Base-by-base conservation (phyloP, 2,797 vertebrate genomes). In the Esox lucius region DNA sequence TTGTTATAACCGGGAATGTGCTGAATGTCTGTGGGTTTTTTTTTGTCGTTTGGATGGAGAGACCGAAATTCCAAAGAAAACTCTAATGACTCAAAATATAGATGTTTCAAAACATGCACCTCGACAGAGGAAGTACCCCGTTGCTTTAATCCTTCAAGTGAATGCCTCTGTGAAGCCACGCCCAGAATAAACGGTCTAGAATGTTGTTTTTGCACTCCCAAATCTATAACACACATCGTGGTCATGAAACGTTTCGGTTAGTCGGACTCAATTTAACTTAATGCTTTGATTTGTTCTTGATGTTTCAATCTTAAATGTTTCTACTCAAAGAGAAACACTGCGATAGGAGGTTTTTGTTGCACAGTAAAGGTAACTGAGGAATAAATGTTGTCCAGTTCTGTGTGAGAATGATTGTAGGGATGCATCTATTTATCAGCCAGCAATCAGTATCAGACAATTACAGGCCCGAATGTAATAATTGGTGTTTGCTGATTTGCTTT, bases 81-180 rank as follows among this genome's bases (percentile, higher is more conserved):
- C n/a, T n/a, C n/a, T n/a, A n/a, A n/a, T n/a, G n/a, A 22, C 59
- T 12, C 59, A 62, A 62, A 59, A n/a, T 19, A 59, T 19, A 7
- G 7, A 13, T 13, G 42, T 46, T 16, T 49, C 12, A 13, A 13
- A 49, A 56, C 19, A 0, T 17, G 19, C 6, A 0, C n/a, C 19
- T 56, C 4, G 22, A 90, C 86, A 81, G 73, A 53, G 70, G 42
- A 48, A 0, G 75, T 78, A 79, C 86, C 26, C 70, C 67, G 81
- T 84, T 88, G 88, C 89, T 81, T 89, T 89, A 80, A 76, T 67
- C 82, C 80, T 69, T 19, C 1, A 86, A 90, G 91, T 90, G 62
- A 48, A 1, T 48, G n/a, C 75, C 49, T 89, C 35, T 69, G 4
- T 74, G 81, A 89, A 90, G 69, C 89, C 85, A 4, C 70, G 1